These are phyloP conservation scores for Centropyge bicolor DNA, from an alignment of 2,797 vertebrate species.

Conservation along the genomic window DNA sequence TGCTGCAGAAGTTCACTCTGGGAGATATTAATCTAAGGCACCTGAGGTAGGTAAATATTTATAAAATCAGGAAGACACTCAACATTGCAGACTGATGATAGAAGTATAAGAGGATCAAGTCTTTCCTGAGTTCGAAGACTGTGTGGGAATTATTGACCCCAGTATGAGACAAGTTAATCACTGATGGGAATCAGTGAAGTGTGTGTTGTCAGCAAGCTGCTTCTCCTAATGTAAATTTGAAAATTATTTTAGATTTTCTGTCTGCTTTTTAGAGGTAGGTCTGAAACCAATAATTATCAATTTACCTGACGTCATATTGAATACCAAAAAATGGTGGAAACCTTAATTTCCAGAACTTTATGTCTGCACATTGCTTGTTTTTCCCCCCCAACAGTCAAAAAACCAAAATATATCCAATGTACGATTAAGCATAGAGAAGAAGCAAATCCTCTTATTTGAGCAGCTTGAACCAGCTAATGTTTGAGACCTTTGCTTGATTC, in stretches of 20 bases:
- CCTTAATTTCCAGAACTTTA: background rate
- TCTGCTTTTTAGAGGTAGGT: background rate
- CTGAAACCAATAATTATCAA: background rate
- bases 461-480: background rate
- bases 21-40: background rate
- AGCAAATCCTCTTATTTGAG: background rate
- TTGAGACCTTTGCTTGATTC: background rate
- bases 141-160: background rate
- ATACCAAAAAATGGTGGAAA: background rate
- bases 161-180: background rate
- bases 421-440: background rate
- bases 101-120: background rate
- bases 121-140: background rate
- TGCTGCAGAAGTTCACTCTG: background rate
- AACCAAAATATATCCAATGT: background rate
- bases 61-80: background rate
- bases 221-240: background rate
- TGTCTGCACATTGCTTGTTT: background rate
- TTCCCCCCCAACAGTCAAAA: background rate
- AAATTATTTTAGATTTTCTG: background rate
- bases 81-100: background rate
- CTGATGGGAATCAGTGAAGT: background rate
- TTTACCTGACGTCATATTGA: background rate
- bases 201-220: background rate
- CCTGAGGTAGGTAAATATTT: background rate